Base-by-base conservation (phyloP, 2,888 invertebrate species). In the Hemaris fuciformis region DNA sequence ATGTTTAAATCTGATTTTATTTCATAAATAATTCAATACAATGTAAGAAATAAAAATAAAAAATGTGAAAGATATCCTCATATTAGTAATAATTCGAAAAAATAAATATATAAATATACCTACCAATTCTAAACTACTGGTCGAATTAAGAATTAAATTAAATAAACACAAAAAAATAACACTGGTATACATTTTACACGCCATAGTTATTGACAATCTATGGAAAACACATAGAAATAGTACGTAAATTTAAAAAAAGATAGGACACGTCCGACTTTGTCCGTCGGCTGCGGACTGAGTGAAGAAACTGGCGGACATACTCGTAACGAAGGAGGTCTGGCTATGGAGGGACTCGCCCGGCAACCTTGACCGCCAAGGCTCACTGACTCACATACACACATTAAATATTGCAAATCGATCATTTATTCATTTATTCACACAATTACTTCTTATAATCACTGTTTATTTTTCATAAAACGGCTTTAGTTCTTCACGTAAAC, bases 361-460 rank as follows among this genome's bases (percentile, higher is more conserved):
- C 78, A 84, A 74, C 89, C 91, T 91, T 90, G 88, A 80, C 84
- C 79, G 76, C 73, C 81, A 81, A 83, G 79, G 77, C 87, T 83
- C 77, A 79, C 78, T 85, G 84, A 84, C 77, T 84, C 81, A 88
- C 73, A 79, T 77, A 75, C 34, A 53, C 23, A 53, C 22, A 31
- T 46, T n/a, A 31, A 18, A 41, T 46, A 46, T 38, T 38, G 34
- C 42, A 62, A n/a, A 59, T 10, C 27, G n/a, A 25, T 27, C 8
- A 18, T 45, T n/a, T n/a, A n/a, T n/a, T n/a, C n/a, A n/a, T n/a
- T n/a, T n/a, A n/a, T n/a, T n/a, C n/a, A n/a, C n/a, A n/a, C n/a
- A n/a, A n/a, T 7, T 25, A 15, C 7, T 48, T n/a, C 23, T 13
- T 15, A 48, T 1, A 15, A 7, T 43, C 18, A 43, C 20, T n/a